phyloP scores from a whole-genome alignment of 2,888 invertebrate species.

The Nowickia ferox region DNA sequence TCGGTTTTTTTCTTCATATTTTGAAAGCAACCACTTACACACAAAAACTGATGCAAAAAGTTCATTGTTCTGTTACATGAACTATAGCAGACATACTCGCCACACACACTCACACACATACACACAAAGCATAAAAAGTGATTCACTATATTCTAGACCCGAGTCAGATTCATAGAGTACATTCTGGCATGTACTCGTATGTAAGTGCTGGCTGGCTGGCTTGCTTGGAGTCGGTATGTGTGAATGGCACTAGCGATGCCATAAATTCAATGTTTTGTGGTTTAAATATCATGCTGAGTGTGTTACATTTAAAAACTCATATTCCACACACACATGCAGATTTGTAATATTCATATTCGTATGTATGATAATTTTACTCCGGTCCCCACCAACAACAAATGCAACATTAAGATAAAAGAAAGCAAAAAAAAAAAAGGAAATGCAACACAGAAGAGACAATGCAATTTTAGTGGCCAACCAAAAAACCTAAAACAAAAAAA shows the following conservation, averaged over 20 bases:
- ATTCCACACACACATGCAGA: not conserved
- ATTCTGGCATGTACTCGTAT: constrained; percentile 54
- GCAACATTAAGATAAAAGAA: constrained; percentile 32
- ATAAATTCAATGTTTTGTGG: constrained; percentile 73
- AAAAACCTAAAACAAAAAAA: constrained; percentile 61
- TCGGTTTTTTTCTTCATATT: not conserved
- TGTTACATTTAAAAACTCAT: constrained; percentile 35
- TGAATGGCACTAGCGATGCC: constrained; percentile 62
- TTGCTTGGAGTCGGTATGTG: constrained; percentile 53
- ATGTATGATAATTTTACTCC: constrained; percentile 40
- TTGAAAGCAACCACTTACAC: constrained; percentile 12
- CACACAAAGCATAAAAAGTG: constrained; percentile 17
- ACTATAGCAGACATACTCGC: constrained; percentile 60
- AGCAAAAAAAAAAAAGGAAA: constrained; percentile 24
- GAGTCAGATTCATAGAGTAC: constrained; percentile 42
- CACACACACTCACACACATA: not conserved
- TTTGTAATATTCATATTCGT: constrained; percentile 32
- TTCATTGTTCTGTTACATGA: constrained; percentile 70
- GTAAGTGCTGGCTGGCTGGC: constrained; percentile 4
- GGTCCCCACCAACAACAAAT: constrained; percentile 28
- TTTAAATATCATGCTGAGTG: constrained; percentile 71
- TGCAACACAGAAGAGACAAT: constrained; percentile 56
- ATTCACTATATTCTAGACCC: constrained; percentile 40
- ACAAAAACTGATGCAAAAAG: constrained; percentile 26
- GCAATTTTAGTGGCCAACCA: constrained; percentile 70